phyloP scores from a whole-genome alignment of 92 coral and sea anemone species.

The Isaurus tuberculatus region DNA sequence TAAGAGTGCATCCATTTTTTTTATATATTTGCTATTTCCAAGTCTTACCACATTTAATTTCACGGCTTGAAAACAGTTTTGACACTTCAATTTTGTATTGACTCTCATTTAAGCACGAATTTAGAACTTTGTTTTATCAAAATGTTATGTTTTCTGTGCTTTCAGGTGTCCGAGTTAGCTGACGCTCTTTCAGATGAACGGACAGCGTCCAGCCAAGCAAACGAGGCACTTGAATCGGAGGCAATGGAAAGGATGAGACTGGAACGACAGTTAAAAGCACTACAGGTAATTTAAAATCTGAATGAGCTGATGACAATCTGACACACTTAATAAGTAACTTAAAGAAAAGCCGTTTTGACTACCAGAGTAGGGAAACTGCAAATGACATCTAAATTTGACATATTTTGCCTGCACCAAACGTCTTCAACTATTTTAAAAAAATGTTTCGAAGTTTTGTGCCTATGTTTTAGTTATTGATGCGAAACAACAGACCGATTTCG shows the following conservation, averaged over 20 bases:
- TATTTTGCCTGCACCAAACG: not conserved
- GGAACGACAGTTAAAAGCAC: constrained; percentile 80
- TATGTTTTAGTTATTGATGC: not conserved
- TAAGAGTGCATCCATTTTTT: too few species aligned
- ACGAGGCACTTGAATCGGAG: constrained; percentile 86
- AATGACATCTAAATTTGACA: not conserved
- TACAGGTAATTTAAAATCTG: constrained; percentile 67
- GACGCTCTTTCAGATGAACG: constrained; percentile 88
- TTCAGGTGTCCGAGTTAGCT: constrained; percentile 88
- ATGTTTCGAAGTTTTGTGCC: not conserved
- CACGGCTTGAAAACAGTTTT: too few species aligned
- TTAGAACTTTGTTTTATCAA: too few species aligned
- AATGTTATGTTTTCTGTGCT: not conserved
- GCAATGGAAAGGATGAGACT: constrained; percentile 95
- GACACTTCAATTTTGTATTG: too few species aligned
- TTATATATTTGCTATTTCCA: too few species aligned
- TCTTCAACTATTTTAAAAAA: too few species aligned
- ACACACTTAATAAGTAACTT: not conserved
- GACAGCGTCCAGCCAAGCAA: constrained; percentile 86
- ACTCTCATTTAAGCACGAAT: too few species aligned
- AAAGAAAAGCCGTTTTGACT: not conserved
- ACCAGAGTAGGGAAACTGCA: not conserved
- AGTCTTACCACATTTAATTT: too few species aligned
- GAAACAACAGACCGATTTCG: too few species aligned
- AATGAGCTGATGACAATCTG: not conserved